Evolutionary conservation across 2,888 invertebrate species (phyloP).

Genomic region (Drosophila fulvimacula): DNA sequence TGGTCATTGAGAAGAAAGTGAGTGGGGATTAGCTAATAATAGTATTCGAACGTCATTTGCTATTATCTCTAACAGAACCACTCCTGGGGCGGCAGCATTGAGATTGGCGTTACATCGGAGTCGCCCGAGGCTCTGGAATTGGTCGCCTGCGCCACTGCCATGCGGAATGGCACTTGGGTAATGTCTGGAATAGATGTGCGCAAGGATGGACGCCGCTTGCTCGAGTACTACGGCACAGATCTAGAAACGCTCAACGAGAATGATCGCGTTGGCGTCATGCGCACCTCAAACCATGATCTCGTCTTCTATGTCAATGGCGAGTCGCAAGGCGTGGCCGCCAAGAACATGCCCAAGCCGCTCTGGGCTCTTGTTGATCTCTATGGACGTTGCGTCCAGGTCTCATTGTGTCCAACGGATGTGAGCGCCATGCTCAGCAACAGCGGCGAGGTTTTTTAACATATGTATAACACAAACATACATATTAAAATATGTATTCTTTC

Average conservation of each 20-base stretch:
- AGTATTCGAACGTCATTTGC: background rate
- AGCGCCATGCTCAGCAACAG: conserved; percentile 7
- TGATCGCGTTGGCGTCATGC: conserved; percentile 93
- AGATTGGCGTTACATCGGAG: conserved; percentile 90
- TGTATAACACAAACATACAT: too few species aligned
- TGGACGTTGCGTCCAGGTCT: conserved; percentile 93
- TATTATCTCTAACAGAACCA: conserved; percentile 87
- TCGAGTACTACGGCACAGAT: conserved; percentile 94
- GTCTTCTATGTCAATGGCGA: conserved; percentile 95
- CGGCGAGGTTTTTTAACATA: too few species aligned
- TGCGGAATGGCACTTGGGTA: conserved; percentile 94
- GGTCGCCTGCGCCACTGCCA: conserved; percentile 91
- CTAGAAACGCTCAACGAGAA: conserved; percentile 93
- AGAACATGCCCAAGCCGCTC: conserved; percentile 89
- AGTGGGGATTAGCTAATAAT: too few species aligned
- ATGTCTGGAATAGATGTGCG: conserved; percentile 95
- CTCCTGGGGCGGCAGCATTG: conserved; percentile 91
- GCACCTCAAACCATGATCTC: conserved; percentile 92
- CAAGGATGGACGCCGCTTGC: conserved; percentile 92
- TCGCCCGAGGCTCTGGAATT: conserved; percentile 89
- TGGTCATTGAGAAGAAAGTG: conserved; percentile 95
- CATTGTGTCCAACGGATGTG: conserved; percentile 80
- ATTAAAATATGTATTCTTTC: background rate
- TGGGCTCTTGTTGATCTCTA: conserved; percentile 93
- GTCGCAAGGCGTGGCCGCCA: conserved; percentile 94